Percentiles rank a stretch among this genome's conserved stretches.
Evolutionary conservation across 1,140 invertebrate species (phyloP).

Genomic region (Cyphomyrmex costatus): DNA sequence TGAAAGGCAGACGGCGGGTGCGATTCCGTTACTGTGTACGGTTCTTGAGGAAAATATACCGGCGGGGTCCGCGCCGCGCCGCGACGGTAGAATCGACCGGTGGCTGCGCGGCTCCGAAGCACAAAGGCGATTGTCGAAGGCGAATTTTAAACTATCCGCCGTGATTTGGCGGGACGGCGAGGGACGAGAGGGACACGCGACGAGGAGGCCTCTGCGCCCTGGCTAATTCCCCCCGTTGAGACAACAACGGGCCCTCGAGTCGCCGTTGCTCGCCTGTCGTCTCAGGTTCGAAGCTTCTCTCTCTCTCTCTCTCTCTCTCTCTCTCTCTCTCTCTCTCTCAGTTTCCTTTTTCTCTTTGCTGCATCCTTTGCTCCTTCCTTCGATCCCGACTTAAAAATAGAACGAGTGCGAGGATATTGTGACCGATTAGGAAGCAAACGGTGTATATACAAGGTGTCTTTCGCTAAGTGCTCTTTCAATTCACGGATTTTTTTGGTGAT

Average conservation of each 20-base stretch:
- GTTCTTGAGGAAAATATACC: constrained; percentile 18
- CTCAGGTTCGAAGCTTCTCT: neutral
- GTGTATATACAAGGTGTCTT: constrained; percentile 6
- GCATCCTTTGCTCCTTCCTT: constrained; percentile 38
- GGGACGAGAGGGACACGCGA: neutral
- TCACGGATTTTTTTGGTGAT: neutral
- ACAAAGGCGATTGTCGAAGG: constrained; percentile 39
- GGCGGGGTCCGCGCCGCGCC: no score
- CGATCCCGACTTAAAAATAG: constrained; percentile 49
- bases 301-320: neutral
- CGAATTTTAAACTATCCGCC: constrained; percentile 35
- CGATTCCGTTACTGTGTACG: constrained; percentile 41
- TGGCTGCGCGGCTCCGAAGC: neutral
- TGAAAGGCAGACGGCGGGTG: neutral
- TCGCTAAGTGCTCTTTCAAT: neutral
- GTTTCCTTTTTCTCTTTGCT: neutral
- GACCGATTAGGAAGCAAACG: constrained; percentile 45
- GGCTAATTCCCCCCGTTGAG: constrained; percentile 31
- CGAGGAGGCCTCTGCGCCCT: neutral
- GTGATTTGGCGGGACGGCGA: neutral
- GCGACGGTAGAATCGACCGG: constrained; percentile 7
- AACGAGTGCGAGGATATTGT: constrained; percentile 36
- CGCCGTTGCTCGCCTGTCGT: neutral
- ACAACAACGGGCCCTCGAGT: constrained; percentile 14
- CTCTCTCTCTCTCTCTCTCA: neutral